Base-by-base conservation (phyloP, 2,797 vertebrate genomes). In the Peromyscus melanophrys region DNA sequence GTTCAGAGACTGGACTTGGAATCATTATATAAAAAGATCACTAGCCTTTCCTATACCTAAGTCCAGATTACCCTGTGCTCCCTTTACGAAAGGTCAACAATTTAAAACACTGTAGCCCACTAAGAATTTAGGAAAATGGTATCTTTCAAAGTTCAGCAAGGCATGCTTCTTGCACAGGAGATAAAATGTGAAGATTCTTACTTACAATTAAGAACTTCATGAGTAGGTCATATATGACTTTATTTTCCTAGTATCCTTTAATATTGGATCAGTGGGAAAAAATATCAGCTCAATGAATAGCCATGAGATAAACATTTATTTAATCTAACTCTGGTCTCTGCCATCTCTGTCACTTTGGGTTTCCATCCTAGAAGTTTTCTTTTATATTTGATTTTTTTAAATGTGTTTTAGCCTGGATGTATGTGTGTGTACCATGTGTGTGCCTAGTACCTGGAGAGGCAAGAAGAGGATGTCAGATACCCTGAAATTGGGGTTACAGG, bases 51-150 rank as follows among this genome's bases (percentile, higher is more conserved):
- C 13, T 93, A 0, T 84, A 83, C 6, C 19, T 94, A 97, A 88
- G 88, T 92, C 9, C 55, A 93, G 73, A n/a, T 94, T 97, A 11
- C 92, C 52, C 49, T 97, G 61, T 71, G 73, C 2, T 84, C 1
- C 0, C 77, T 90, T 29, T 81, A n/a, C 57, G 93, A 87, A 96
- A 95, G 52, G 65, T 46, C 85, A 82, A 34, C 5, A 69, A 14
- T 92, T 61, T 95, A 55, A 95, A 40, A 71, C 78, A 76, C 83
- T 89, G 0, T 87, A 89, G 84, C 59, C 97, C 69, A 73, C 84
- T 95, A 96, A 89, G 78, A 95, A 93, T 92, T 91, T 94, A 85
- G 71, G 52, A 76, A 91, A 95, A 88, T 67, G 17, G 27, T 85
- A 1, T 92, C 43, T 71, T 95, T 93, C 57, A 94, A 9, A 87